Evolutionary conservation across 2,888 invertebrate genomes (phyloP), one percentile per base, ranked within the genome.

Genomic region (Macrosiphum euphorbiae): DNA sequence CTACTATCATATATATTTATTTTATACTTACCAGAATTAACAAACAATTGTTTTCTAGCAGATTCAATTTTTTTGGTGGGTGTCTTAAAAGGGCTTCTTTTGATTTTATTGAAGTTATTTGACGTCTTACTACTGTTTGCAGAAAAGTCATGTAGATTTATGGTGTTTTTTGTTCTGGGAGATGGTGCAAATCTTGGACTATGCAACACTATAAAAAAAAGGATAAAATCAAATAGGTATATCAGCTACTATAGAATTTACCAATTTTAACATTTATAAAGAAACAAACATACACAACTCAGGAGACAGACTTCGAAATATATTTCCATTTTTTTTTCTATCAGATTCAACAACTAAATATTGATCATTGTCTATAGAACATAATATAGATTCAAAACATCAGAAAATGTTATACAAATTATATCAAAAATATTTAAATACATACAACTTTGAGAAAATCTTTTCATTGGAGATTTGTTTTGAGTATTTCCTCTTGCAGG

Each of bases 21-120:
- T 44, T 44, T 86, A n/a, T 50, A 50, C 47, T 16, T 87, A 87
- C 87, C 87, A 87, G 87, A 87, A 50, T 87, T 87, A n/a, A 50
- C 87, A 87, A 87, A 87, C 28, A 87, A 50, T 50, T 50, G 87
- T 87, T 87, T 87, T 50, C 28, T 87, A 4, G 28, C 87, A 87
- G 87, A 50, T 86, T 44, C 85, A 26, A 26, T 86, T 44, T 86
- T n/a, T 47, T 86, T 44, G 26, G 44, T 47, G 47, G 44, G 85
- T 26, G 44, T 44, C 28, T 86, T 86, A 26, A 86, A 86, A 86
- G 85, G 85, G 44, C 44, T 86, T 86, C 28, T 86, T 24, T 86
- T 26, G 10, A 20, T 44, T 61, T 61, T 61, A 58, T 58, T 58
- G 58, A n/a, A n/a, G n/a, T n/a, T n/a, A n/a, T n/a, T n/a, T n/a